Evolutionary conservation across 2,888 invertebrate species (phyloP).

Genomic region (Callinectes sapidus): DNA sequence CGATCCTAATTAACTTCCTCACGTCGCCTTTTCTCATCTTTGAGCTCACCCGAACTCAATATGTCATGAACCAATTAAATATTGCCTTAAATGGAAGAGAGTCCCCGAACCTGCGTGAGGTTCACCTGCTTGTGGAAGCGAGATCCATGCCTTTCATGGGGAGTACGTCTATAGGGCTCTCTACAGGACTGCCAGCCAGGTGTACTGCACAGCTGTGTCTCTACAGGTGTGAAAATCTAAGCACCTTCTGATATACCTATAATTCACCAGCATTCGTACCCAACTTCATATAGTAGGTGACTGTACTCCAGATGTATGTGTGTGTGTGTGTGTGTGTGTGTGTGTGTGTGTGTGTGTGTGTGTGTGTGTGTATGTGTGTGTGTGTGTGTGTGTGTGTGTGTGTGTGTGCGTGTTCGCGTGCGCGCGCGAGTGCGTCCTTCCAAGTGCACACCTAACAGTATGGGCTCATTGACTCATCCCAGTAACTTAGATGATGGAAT

Average conservation of each 20-base stretch:
- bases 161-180: not conserved
- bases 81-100: not conserved
- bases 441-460: not conserved
- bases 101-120: not conserved
- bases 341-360: not conserved
- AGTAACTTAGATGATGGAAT: not conserved
- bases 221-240: not conserved
- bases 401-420: not conserved
- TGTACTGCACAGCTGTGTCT: slow-evolving; percentile 17
- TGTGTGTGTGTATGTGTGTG: not conserved
- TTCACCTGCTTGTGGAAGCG: not conserved
- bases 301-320: not conserved
- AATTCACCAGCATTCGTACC: not conserved
- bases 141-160: not conserved
- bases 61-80: not conserved
- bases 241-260: not conserved
- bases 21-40: slow-evolving; percentile 14
- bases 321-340: slow-evolving; percentile 19
- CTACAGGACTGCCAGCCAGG: not conserved
- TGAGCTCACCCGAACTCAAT: not conserved
- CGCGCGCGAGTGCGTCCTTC: not conserved
- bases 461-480: not conserved
- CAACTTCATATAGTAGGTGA: not conserved
- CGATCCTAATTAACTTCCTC: slow-evolving; percentile 6
- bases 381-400: not conserved